Evolutionary conservation across 2,113 vertebrate species (phyloP).

Genomic region (Chascanopsetta lugubris): DNA sequence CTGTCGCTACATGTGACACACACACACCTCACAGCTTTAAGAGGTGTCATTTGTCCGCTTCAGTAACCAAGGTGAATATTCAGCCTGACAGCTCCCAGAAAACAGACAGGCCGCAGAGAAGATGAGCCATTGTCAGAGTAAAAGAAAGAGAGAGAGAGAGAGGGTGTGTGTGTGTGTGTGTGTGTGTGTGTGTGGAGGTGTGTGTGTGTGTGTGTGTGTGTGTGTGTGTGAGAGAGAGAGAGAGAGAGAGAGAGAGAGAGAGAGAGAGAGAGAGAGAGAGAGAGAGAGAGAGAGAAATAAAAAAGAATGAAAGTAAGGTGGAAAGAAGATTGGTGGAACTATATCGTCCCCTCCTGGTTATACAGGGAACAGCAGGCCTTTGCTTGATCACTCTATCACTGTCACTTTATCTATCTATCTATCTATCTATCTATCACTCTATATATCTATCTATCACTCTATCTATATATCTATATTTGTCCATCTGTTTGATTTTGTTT

Average conservation of each 20-base stretch:
- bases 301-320: background rate
- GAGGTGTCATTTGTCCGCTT: constrained; percentile 66
- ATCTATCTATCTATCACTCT: background rate
- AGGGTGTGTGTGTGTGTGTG: too few species aligned
- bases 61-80: constrained; percentile 62
- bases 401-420: background rate
- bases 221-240: constrained; percentile 3
- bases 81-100: constrained; percentile 56
- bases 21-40: constrained; percentile 43
- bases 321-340: constrained; percentile 18
- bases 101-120: constrained; percentile 22
- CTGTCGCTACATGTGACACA: constrained; percentile 32
- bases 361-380: constrained; percentile 15
- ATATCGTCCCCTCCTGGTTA: constrained; percentile 43
- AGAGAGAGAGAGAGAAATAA: background rate
- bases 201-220: too few species aligned
- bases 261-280: background rate
- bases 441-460: background rate
- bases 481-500: constrained; percentile 20
- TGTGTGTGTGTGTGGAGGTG: too few species aligned
- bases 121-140: constrained; percentile 8
- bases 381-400: background rate
- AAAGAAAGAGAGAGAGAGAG: constrained; percentile 1
- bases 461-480: background rate
- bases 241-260: constrained; percentile 1